Evolutionary conservation across 2,113 vertebrate species (phyloP).

Genomic region (Perccottus glenii): DNA sequence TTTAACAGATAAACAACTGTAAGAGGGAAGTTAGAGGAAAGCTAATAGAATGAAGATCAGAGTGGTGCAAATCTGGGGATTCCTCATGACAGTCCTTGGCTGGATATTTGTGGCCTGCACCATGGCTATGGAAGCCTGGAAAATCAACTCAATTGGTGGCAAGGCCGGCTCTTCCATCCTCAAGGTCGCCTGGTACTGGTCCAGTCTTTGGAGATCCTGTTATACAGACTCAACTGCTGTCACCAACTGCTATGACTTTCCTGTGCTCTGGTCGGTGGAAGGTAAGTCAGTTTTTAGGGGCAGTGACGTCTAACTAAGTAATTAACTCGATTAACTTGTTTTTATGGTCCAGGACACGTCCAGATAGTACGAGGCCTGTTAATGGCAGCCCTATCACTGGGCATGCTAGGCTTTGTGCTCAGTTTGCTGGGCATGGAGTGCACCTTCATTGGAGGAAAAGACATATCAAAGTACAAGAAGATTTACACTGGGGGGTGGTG

Average conservation of each 20-base stretch:
- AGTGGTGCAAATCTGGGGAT: slow-evolving; percentile 87
- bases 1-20: neutral
- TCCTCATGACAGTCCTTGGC: slow-evolving; percentile 85
- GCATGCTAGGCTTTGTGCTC: slow-evolving; percentile 78
- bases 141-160: slow-evolving; percentile 88
- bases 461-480: slow-evolving; percentile 71
- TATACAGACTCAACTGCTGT: slow-evolving; percentile 90
- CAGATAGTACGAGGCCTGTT: slow-evolving; percentile 79
- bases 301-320: neutral
- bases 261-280: slow-evolving; percentile 91
- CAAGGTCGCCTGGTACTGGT: slow-evolving; percentile 91
- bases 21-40: neutral
- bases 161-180: slow-evolving; percentile 83
- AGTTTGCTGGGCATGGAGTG: slow-evolving; percentile 81
- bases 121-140: slow-evolving; percentile 95
- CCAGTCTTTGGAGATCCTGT: slow-evolving; percentile 93
- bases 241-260: slow-evolving; percentile 92
- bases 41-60: slow-evolving; percentile 68
- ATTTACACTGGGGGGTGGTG: slow-evolving; percentile 68
- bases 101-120: slow-evolving; percentile 93
- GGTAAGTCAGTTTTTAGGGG: slow-evolving; percentile 72
- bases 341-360: slow-evolving; percentile 59
- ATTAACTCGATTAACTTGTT: neutral
- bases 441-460: slow-evolving; percentile 78
- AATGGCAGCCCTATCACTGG: slow-evolving; percentile 69